phyloP scores from a whole-genome alignment of 2,888 invertebrate genomes.

The Ditula angustiorana region DNA sequence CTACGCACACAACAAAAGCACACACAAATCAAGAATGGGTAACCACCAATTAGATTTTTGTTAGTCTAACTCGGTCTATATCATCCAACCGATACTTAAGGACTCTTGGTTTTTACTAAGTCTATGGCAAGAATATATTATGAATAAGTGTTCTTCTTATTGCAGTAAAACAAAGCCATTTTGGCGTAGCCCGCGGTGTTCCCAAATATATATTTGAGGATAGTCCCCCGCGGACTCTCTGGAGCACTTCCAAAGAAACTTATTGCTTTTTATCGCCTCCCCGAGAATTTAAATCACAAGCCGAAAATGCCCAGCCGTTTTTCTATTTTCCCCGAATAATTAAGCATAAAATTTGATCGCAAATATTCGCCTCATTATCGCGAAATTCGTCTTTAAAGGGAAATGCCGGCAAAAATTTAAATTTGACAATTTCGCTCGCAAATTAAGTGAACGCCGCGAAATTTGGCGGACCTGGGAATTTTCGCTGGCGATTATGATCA shows the following conservation, averaged over 20 bases:
- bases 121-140: background rate
- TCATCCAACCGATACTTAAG: no score
- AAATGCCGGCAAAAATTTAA: conserved; percentile 21
- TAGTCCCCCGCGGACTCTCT: conserved; percentile 13
- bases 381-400: conserved; percentile 1
- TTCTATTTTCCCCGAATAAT: conserved; percentile 11
- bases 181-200: background rate
- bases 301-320: background rate
- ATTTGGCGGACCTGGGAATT: conserved; percentile 17
- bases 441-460: conserved; percentile 11
- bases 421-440: conserved; percentile 24
- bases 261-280: conserved; percentile 10
- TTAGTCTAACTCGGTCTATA: no score
- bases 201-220: background rate
- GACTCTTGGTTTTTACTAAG: no score
- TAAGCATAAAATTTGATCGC: conserved; percentile 20
- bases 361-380: conserved; percentile 20
- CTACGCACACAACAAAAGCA: no score
- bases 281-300: conserved; percentile 11
- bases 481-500: conserved; percentile 24
- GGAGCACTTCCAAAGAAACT: conserved; percentile 28
- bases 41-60: no score
- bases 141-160: background rate
- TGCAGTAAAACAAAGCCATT: background rate
- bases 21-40: no score